Evolutionary conservation across 2,888 invertebrate genomes (phyloP).

Genomic region (Chalcosyrphus nemorum): DNA sequence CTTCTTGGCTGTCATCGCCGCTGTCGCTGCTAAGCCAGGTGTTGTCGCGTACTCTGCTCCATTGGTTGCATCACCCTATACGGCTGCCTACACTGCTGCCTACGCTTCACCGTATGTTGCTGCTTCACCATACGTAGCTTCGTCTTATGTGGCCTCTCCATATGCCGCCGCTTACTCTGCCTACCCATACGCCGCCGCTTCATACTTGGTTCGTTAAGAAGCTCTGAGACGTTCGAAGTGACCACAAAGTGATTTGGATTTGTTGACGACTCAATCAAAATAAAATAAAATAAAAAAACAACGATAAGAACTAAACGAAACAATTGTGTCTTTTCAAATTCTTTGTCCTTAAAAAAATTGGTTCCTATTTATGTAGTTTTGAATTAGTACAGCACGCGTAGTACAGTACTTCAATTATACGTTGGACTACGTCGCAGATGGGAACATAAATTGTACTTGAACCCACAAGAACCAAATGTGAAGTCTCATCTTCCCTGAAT

Average conservation of each 20-base stretch:
- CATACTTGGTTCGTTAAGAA: conserved; percentile 58
- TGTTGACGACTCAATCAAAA: not conserved
- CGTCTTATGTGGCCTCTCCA: conserved; percentile 72
- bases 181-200: conserved; percentile 58
- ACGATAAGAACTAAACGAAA: not conserved
- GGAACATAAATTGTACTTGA: no score
- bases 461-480: no score
- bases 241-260: not conserved
- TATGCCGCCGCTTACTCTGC: conserved; percentile 71
- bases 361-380: no score
- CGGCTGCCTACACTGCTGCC: conserved; percentile 55
- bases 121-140: conserved; percentile 62
- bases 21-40: conserved; percentile 57
- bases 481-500: no score
- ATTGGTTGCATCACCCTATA: conserved; percentile 53
- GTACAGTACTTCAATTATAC: no score
- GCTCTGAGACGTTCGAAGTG: not conserved
- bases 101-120: conserved; percentile 63
- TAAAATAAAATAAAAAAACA: not conserved
- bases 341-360: no score
- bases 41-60: conserved; percentile 55
- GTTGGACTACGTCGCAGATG: no score
- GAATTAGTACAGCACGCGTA: no score
- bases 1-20: conserved; percentile 58
- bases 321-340: no score